phyloP scores from a whole-genome alignment of 2,113 vertebrate species.

The Microtus ochrogaster region DNA sequence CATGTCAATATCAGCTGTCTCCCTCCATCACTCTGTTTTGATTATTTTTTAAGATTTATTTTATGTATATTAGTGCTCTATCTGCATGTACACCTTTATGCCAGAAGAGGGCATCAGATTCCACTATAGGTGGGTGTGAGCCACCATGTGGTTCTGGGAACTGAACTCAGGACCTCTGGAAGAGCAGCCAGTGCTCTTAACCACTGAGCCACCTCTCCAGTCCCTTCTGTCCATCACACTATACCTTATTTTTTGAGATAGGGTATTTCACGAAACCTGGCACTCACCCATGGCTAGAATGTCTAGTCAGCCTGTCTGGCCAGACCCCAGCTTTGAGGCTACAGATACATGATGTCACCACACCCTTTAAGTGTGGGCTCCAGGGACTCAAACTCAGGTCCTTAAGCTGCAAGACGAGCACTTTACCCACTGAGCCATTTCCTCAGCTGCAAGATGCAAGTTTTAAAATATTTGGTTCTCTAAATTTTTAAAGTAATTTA shows the following conservation, averaged over 20 bases:
- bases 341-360: not conserved
- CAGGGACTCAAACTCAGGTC: not conserved
- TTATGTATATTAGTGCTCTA: not conserved
- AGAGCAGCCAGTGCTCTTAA: not conserved
- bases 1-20: not conserved
- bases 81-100: not conserved
- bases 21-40: not conserved
- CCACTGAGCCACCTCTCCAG: too few relatives aligned
- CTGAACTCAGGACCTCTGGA: not conserved
- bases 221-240: not conserved
- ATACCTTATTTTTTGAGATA: not conserved
- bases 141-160: not conserved
- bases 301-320: too few relatives aligned
- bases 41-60: not conserved
- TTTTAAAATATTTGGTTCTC: slow-evolving; percentile 43
- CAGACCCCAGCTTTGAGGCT: not conserved
- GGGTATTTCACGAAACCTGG: not conserved
- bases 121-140: not conserved
- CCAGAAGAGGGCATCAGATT: not conserved
- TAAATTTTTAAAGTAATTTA: slow-evolving; percentile 38
- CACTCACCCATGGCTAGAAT: not conserved
- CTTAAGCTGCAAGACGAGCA: not conserved
- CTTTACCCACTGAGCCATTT: not conserved
- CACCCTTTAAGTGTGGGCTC: not conserved
- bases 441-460: not conserved